Evolutionary conservation across 2,888 invertebrate genomes (phyloP).

Genomic region (Labia minor): DNA sequence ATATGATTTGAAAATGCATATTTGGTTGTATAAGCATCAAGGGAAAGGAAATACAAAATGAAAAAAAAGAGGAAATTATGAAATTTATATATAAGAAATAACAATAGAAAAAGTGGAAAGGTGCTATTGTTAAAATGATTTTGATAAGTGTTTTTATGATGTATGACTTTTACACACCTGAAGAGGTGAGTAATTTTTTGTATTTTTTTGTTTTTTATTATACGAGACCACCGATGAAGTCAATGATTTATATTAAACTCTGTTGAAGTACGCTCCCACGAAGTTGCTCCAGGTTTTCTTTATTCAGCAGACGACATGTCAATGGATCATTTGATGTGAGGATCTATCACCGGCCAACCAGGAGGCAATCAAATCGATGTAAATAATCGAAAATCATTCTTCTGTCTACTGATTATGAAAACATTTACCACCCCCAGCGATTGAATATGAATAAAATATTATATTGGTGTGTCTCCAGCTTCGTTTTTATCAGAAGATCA

Average conservation of each 20-base stretch:
- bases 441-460: slow-evolving; percentile 13
- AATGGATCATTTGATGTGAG: not conserved
- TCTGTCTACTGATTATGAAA: not conserved
- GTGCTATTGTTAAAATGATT: too few species aligned
- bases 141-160: too few species aligned
- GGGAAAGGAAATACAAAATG: too few species aligned
- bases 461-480: not conserved
- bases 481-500: not conserved
- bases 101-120: too few species aligned
- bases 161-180: too few species aligned
- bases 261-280: not conserved
- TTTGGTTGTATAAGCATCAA: too few species aligned
- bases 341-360: slow-evolving; percentile 1
- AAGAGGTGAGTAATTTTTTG: too few species aligned
- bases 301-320: not conserved
- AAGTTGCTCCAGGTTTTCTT: not conserved
- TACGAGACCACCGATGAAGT: not conserved
- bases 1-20: too few species aligned
- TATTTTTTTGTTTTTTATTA: too few species aligned
- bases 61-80: too few species aligned
- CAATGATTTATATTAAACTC: not conserved
- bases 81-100: too few species aligned
- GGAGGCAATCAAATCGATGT: not conserved
- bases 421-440: not conserved
- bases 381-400: slow-evolving; percentile 1